Evolutionary conservation across 2,888 invertebrate species (phyloP), one percentile per base, ranked within the genome.

Genomic region (Eupeodes luniger): DNA sequence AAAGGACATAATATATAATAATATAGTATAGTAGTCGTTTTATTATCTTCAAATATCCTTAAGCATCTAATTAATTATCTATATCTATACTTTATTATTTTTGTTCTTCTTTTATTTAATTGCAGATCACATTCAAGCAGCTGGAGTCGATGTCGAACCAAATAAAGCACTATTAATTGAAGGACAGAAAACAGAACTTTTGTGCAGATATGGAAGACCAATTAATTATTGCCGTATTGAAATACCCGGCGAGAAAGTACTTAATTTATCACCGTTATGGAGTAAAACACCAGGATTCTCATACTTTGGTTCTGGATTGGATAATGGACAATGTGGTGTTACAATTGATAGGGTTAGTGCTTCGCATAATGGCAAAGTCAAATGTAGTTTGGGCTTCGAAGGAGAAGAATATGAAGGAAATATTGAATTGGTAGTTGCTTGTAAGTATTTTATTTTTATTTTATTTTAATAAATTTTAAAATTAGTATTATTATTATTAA

Each of bases 241-340:
- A 90, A 94, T 95, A 84, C 94, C 95, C 10, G 94, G 94, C 40
- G 92, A 94, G 90, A 92, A 93, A 90, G 92, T 92, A 0, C 91
- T 94, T 77, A 94, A 94, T 91, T 91, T 95, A 66, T 95, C 95
- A 11, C 93, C 94, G 67, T 94, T 93, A 0, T 92, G 92, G 92
- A 64, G 90, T 89, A 92, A 92, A 90, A 91, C 91, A 7, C 94
- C 94, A 0, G 94, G 95, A n/a, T 94, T 95, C 47, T 92, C 94
- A 0, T 95, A 95, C 90, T 92, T 91, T 7, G 95, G 95, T 0
- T 91, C 93, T 59, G 95, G 95, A 5, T 90, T 95, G 11, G 93
- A 94, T 91, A 92, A 93, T 1, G 97, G 97, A 0, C 95, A 97
- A 90, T 97, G 97, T 91, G 97, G 97, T 2, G 95, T 96, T 5